These are phyloP conservation scores for Enteromius afrohamiltoni DNA, from an alignment of 2,797 vertebrate genomes.

Conservation along the genomic window DNA sequence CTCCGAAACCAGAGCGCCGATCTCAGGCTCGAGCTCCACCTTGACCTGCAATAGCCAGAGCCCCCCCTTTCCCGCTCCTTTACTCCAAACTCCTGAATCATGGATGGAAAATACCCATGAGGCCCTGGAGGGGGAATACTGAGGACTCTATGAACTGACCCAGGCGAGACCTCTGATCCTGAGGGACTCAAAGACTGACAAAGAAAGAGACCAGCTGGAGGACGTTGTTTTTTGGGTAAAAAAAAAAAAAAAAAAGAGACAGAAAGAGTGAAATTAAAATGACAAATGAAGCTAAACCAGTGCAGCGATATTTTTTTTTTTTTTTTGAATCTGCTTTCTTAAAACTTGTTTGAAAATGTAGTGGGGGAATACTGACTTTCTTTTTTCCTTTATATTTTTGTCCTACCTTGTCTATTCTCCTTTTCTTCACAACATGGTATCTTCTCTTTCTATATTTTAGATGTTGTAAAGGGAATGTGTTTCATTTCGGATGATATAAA, in stretches of 20 bases:
- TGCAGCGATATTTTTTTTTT: slow-evolving; percentile 70
- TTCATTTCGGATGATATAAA: slow-evolving; percentile 80
- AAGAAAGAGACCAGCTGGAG: slow-evolving; percentile 50
- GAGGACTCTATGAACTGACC: slow-evolving; percentile 86
- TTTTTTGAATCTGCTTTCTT: slow-evolving; percentile 86
- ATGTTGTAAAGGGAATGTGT: slow-evolving; percentile 97
- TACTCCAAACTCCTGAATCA: slow-evolving; percentile 58
- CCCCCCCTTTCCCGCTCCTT: slow-evolving; percentile 78
- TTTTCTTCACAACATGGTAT: slow-evolving; percentile 90
- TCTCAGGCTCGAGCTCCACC: slow-evolving; percentile 54
- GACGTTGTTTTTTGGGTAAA: slow-evolving; percentile 75
- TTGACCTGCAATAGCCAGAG: slow-evolving; percentile 65
- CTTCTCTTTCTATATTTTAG: slow-evolving; percentile 98
- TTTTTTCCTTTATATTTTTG: slow-evolving; percentile 85
- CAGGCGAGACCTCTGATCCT: slow-evolving; percentile 80
- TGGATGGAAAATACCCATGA: slow-evolving; percentile 57
- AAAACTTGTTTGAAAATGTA: slow-evolving; percentile 74
- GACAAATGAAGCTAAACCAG: slow-evolving; percentile 90
- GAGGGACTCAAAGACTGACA: slow-evolving; percentile 63
- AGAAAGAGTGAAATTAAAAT: slow-evolving; percentile 71
- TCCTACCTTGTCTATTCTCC: slow-evolving; percentile 79
- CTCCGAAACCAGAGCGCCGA: slow-evolving; percentile 26
- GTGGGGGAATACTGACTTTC: slow-evolving; percentile 82
- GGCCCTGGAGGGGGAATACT: slow-evolving; percentile 69
- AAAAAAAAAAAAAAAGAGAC: slow-evolving; percentile 49